Conservation (phyloP, 2,113 vertebrate genomes). For the Xenopus borealis region DNA sequence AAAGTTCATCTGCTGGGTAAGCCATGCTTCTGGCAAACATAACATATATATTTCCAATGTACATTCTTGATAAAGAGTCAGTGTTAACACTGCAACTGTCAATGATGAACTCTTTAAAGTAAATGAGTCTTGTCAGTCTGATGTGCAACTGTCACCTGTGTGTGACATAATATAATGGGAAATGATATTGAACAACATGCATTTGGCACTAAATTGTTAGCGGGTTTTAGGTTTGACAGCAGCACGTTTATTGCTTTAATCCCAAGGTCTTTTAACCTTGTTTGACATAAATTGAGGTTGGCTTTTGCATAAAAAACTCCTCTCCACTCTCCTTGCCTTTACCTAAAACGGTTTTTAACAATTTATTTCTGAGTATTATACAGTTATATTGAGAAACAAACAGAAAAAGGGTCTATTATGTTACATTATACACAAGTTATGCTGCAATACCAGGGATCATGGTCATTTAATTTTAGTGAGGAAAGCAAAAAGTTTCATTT, state of each 20-base stretch:
- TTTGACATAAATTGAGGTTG: slow-evolving; percentile 99
- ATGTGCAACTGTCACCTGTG: slow-evolving; percentile 87
- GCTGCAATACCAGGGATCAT: slow-evolving; percentile 10
- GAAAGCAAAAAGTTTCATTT: no score
- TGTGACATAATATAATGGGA: slow-evolving; percentile 94
- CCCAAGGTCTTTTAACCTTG: slow-evolving; percentile 93
- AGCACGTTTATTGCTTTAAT: slow-evolving; percentile 97
- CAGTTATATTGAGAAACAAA: slow-evolving; percentile 81
- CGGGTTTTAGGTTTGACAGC: slow-evolving; percentile 93
- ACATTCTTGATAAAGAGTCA: slow-evolving; percentile 76
- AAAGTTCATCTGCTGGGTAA: background rate
- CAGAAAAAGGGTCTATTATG: slow-evolving; percentile 68
- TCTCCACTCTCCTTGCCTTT: slow-evolving; percentile 80
- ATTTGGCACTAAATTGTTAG: slow-evolving; percentile 98
- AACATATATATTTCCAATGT: slow-evolving; percentile 72
- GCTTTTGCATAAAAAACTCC: slow-evolving; percentile 80
- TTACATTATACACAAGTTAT: slow-evolving; percentile 19
- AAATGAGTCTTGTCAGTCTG: slow-evolving; percentile 93
- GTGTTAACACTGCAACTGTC: slow-evolving; percentile 81
- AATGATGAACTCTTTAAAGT: slow-evolving; percentile 84
- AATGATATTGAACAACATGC: slow-evolving; percentile 96
- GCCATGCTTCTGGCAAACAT: slow-evolving; percentile 40
- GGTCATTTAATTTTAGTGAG: background rate
- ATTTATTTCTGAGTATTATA: slow-evolving; percentile 78
- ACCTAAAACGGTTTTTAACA: slow-evolving; percentile 88